phyloP scores from a whole-genome alignment of 2,797 vertebrate genomes.

The Eremophila alpestris region DNA sequence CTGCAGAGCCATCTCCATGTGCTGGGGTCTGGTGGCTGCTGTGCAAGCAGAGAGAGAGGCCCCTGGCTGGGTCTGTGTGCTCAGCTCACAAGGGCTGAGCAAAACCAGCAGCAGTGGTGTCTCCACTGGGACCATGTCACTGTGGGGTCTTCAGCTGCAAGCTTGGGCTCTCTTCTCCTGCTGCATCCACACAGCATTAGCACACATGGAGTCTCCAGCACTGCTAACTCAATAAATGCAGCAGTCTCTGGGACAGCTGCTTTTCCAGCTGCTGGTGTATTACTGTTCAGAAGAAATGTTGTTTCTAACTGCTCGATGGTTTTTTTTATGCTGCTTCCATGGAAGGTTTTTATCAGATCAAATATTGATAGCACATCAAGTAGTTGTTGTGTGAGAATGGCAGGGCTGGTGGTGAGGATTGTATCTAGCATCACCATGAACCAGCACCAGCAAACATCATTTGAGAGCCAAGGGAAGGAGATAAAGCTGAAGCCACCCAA shows the following conservation, averaged over 20 bases:
- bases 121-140: rapidly evolving
- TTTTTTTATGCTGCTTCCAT: background rate
- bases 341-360: background rate
- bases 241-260: background rate
- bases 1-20: rapidly evolving
- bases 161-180: background rate
- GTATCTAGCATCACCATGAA: background rate
- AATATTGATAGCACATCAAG: background rate
- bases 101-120: background rate
- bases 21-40: background rate
- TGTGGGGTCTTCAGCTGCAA: background rate
- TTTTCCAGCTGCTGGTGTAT: background rate
- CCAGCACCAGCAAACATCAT: rapidly evolving
- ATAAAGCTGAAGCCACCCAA: background rate
- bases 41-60: background rate
- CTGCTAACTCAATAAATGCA: background rate
- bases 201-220: rapidly evolving
- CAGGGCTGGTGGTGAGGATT: background rate
- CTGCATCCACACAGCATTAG: rapidly evolving
- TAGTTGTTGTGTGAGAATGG: background rate
- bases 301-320: background rate
- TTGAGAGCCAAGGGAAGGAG: background rate
- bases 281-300: background rate
- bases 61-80: background rate
- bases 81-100: background rate